phyloP scores from a whole-genome alignment of 2,888 invertebrate species.

The Dicycla oo region DNA sequence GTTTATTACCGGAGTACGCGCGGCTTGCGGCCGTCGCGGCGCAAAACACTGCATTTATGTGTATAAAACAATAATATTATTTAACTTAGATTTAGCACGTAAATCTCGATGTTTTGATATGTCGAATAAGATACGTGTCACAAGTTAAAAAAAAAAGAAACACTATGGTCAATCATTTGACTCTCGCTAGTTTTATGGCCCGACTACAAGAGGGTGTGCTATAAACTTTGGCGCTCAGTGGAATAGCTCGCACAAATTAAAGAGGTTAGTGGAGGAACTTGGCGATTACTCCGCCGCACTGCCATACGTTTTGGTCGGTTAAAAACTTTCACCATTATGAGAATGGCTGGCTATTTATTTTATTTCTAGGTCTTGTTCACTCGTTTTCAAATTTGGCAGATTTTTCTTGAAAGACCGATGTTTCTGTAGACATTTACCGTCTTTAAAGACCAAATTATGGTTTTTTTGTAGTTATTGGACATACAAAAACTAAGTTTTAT shows the following conservation, averaged over 20 bases:
- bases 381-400: slow-evolving; percentile 15
- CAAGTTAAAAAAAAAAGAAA: no score
- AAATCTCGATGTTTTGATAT: neutral
- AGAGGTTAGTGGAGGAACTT: slow-evolving; percentile 65
- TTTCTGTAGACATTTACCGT: neutral
- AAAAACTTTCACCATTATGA: slow-evolving; percentile 64
- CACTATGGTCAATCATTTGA: slow-evolving; percentile 23
- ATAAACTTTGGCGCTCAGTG: slow-evolving; percentile 65
- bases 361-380: slow-evolving; percentile 33
- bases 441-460: neutral
- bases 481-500: neutral
- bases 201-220: slow-evolving; percentile 58
- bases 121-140: no score
- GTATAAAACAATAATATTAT: neutral
- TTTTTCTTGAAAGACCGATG: slow-evolving; percentile 20
- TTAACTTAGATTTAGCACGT: neutral
- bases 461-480: neutral
- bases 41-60: no score
- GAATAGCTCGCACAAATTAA: slow-evolving; percentile 68
- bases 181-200: slow-evolving; percentile 45
- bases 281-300: slow-evolving; percentile 55
- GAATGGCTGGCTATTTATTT: slow-evolving; percentile 63
- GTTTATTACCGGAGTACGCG: no score
- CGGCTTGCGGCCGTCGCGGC: no score
- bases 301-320: slow-evolving; percentile 64